Conservation (phyloP, 2,113 vertebrate genomes). For the Toxotes jaculatrix region DNA sequence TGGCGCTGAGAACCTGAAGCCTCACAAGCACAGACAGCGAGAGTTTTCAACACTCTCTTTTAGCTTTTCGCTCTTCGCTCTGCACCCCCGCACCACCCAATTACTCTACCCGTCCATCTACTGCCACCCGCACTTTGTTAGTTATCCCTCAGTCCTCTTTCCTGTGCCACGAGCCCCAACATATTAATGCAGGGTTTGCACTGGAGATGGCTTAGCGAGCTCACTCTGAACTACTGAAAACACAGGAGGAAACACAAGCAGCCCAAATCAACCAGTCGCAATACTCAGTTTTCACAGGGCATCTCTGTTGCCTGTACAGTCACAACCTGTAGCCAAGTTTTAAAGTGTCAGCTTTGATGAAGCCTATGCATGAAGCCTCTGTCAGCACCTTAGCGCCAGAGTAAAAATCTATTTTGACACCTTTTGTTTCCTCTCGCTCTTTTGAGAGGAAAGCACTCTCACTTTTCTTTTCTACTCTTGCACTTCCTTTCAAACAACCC, state of each 20-base stretch:
- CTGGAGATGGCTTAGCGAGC: background rate
- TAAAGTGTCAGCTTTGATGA: background rate
- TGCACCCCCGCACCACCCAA: background rate
- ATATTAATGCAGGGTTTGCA: background rate
- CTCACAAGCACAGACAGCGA: constrained; percentile 29
- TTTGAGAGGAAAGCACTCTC: no score
- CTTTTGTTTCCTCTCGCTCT: background rate
- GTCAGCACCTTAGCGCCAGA: background rate
- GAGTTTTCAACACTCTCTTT: constrained; percentile 41
- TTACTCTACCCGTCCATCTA: constrained; percentile 3
- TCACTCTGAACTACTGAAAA: background rate
- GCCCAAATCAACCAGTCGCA: background rate
- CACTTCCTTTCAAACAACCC: background rate
- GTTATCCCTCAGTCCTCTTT: background rate
- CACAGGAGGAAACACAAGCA: no score
- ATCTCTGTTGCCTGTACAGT: background rate
- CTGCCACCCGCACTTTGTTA: constrained; percentile 1
- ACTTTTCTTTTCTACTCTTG: background rate
- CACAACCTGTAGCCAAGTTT: background rate
- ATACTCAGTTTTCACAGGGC: background rate
- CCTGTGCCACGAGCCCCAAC: background rate
- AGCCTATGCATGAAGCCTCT: background rate
- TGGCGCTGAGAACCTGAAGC: constrained; percentile 45
- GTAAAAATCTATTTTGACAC: background rate
- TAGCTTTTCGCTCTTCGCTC: constrained; percentile 13